Percentiles rank a stretch among this genome's conserved stretches.
phyloP scores from a whole-genome alignment of 2,113 vertebrate genomes.

The Platysteira castanea region DNA sequence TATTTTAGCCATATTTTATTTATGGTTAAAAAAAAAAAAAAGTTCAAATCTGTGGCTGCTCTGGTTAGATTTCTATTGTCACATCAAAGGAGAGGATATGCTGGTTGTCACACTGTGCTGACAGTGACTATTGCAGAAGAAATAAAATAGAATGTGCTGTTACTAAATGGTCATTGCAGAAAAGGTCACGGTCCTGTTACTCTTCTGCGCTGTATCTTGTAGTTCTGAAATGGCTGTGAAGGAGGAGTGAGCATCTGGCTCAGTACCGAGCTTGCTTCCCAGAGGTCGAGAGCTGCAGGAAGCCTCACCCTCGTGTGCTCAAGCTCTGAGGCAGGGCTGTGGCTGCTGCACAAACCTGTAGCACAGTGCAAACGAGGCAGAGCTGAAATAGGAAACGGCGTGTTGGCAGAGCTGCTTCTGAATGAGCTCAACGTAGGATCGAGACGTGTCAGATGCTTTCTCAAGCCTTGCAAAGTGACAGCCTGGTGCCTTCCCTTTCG shows the following conservation, averaged over 20 bases:
- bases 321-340: neutral
- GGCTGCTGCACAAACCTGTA: neutral
- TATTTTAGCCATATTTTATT: neutral
- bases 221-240: neutral
- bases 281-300: neutral
- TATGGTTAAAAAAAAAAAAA: neutral
- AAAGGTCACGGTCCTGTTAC: neutral
- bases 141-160: neutral
- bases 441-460: neutral
- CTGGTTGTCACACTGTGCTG: neutral
- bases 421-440: fast-evolving
- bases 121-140: neutral
- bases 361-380: neutral
- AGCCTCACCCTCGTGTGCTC: fast-evolving
- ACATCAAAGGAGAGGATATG: neutral
- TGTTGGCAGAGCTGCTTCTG: neutral
- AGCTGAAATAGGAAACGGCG: neutral
- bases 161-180: neutral
- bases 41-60: neutral
- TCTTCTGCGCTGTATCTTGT: neutral
- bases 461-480: neutral
- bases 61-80: neutral
- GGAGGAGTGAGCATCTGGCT: neutral
- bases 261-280: neutral
- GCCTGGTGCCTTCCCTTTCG: fast-evolving